Percentiles rank a stretch among this genome's conserved stretches.
Evolutionary conservation across 1,140 invertebrate genomes (phyloP).

Genomic region (Heliconius melpomene): DNA sequence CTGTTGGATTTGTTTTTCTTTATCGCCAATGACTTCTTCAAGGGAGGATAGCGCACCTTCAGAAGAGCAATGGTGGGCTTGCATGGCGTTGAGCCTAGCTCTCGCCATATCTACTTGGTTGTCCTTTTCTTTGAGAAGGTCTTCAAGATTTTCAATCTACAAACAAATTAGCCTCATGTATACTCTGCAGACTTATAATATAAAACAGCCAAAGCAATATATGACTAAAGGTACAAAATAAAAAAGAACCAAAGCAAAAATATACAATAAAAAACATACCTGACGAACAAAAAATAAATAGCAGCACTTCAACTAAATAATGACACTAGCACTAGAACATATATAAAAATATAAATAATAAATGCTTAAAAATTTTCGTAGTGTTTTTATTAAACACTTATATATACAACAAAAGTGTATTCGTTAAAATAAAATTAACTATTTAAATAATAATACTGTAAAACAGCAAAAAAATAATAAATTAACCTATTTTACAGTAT

Average conservation of each 20-base stretch:
- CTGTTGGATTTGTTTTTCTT: constrained; percentile 97
- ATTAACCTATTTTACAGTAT: too few relatives aligned
- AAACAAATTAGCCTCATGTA: constrained; percentile 42
- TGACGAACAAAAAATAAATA: constrained; percentile 29
- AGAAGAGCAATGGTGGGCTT: constrained; percentile 95
- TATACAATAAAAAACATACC: constrained; percentile 34
- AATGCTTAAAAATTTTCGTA: background rate
- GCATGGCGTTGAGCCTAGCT: constrained; percentile 93
- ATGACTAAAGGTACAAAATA: background rate
- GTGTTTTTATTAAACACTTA: background rate
- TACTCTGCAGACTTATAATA: background rate
- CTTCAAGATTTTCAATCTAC: constrained; percentile 98
- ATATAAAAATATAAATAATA: constrained; percentile 2
- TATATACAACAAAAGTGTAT: background rate
- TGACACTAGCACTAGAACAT: constrained; percentile 16
- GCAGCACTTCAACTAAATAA: constrained; percentile 24
- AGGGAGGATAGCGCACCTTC: constrained; percentile 95
- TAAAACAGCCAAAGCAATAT: background rate
- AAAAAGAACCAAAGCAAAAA: constrained; percentile 2
- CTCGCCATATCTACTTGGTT: constrained; percentile 98
- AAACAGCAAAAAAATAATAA: background rate
- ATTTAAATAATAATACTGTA: background rate
- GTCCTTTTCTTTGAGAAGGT: constrained; percentile 98
- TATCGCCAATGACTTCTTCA: constrained; percentile 97
- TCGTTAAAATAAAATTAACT: background rate